Conservation (phyloP, 2,113 vertebrate genomes). For the Symphodus melops region DNA sequence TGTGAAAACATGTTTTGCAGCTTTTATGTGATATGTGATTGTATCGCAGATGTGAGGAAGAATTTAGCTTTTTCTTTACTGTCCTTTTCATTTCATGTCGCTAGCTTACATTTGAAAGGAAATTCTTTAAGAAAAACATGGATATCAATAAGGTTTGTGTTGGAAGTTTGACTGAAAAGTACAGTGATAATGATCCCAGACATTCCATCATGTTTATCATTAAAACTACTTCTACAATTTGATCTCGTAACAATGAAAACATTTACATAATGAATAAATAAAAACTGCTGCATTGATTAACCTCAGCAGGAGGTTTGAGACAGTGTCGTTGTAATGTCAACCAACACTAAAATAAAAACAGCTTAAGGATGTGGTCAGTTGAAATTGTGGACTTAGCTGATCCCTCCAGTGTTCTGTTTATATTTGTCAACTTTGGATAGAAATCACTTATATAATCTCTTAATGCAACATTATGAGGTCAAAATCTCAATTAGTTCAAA, state of each 20-base stretch:
- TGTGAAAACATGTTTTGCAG: not conserved
- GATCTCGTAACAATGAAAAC: no score
- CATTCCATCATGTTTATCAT: constrained; percentile 42
- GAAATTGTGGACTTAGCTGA: no score
- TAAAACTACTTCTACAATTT: not conserved
- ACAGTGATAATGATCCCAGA: constrained; percentile 43
- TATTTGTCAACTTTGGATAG: no score
- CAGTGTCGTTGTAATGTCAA: no score
- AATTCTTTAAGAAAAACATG: constrained; percentile 40
- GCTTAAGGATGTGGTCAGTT: no score
- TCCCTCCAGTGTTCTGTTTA: no score
- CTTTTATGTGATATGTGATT: no score
- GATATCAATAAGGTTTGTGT: constrained; percentile 20
- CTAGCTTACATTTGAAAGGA: constrained; percentile 24
- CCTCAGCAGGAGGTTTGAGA: no score
- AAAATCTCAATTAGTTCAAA: not conserved
- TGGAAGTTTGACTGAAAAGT: constrained; percentile 25
- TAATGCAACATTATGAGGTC: not conserved
- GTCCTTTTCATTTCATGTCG: constrained; percentile 21
- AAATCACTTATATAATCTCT: no score
- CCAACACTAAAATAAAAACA: no score
- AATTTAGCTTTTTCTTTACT: constrained; percentile 9
- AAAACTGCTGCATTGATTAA: no score
- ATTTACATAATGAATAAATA: no score
- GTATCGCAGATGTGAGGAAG: not conserved